Percentiles rank a stretch among this genome's conserved stretches.
phyloP scores from a whole-genome alignment of 92 coral and sea anemone genomes.

The Meandrina meandrites region DNA sequence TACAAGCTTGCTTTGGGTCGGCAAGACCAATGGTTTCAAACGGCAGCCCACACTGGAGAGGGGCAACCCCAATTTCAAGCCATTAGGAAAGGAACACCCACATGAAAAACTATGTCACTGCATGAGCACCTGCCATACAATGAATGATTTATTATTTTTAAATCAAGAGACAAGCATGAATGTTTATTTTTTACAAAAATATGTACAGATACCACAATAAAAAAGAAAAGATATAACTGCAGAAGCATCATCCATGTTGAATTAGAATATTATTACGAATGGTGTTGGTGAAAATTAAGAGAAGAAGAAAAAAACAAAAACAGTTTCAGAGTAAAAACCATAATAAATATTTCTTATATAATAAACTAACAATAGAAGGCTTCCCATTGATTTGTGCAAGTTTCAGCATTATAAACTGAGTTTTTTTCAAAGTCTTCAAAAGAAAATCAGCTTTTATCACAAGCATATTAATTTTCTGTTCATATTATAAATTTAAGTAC shows the following conservation, averaged over 20 bases:
- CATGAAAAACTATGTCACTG: neutral
- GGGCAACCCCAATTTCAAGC: neutral
- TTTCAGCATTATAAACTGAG: neutral
- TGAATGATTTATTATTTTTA: no score
- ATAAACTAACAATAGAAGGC: neutral
- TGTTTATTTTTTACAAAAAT: neutral
- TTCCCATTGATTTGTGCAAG: neutral
- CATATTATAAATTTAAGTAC: no score
- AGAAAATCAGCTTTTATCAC: neutral
- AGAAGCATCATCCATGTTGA: neutral
- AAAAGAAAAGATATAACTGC: neutral
- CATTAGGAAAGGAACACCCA: neutral
- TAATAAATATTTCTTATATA: neutral
- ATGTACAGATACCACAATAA: neutral
- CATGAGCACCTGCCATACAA: neutral
- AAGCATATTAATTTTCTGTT: neutral
- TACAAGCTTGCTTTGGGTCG: neutral
- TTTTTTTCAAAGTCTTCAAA: neutral
- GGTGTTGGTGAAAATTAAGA: neutral
- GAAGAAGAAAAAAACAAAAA: neutral
- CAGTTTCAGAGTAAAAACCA: neutral
- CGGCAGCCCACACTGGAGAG: neutral
- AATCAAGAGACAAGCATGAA: neutral
- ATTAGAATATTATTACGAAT: neutral
- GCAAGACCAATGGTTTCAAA: neutral